These are phyloP conservation scores for Cossypha caffra DNA, from an alignment of 2,797 vertebrate genomes.

Conservation along the genomic window DNA sequence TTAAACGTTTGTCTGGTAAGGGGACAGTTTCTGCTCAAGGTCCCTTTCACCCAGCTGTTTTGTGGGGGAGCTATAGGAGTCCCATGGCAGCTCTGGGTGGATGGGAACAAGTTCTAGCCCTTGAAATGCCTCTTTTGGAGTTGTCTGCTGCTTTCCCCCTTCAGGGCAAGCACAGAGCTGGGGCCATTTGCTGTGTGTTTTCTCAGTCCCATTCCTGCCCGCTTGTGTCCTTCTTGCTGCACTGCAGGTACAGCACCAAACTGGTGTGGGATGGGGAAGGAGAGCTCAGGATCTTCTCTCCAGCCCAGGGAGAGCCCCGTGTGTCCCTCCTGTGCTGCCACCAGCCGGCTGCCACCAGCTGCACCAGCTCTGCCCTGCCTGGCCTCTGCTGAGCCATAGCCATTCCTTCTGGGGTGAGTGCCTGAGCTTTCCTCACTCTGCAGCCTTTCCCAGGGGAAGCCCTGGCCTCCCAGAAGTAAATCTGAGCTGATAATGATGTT, in stretches of 20 bases:
- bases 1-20: neutral
- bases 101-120: neutral
- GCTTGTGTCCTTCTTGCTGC: neutral
- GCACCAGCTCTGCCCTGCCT: neutral
- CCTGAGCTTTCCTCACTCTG: neutral
- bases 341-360: neutral
- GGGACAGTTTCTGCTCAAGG: neutral
- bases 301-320: neutral
- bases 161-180: neutral
- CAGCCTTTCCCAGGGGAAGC: neutral
- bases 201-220: neutral
- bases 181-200: neutral
- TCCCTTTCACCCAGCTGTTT: neutral
- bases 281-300: fast-evolving
- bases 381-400: neutral
- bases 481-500: neutral
- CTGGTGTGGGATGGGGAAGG: neutral
- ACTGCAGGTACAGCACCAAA: neutral
- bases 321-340: neutral
- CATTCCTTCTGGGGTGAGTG: neutral
- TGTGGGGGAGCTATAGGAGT: fast-evolving
- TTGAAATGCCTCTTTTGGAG: neutral
- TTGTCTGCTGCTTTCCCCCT: neutral
- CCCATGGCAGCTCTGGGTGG: neutral
- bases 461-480: neutral